phyloP scores from a whole-genome alignment of 2,113 vertebrate species.

The Petrocephalus zakoni region DNA sequence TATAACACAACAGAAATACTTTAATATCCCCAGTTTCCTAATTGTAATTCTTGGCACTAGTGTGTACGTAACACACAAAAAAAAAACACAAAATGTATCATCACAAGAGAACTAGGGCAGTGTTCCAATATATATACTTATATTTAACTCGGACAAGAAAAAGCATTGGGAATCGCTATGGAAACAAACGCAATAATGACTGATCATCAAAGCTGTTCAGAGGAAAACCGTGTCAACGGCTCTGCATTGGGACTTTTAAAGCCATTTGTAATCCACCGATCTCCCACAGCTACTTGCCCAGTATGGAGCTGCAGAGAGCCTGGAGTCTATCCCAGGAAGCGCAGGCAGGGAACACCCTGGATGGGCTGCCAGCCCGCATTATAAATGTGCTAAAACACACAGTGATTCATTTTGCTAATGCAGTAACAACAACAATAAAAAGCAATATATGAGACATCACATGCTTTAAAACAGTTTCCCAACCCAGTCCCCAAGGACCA shows the following conservation, averaged over 20 bases:
- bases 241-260: not conserved
- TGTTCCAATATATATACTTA: too few relatives aligned
- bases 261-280: not conserved
- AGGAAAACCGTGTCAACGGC: not conserved
- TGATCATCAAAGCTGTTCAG: not conserved
- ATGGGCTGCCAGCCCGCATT: not conserved
- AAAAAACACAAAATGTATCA: not conserved
- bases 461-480: not conserved
- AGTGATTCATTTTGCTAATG: not conserved
- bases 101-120: not conserved
- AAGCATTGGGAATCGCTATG: not conserved
- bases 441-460: not conserved
- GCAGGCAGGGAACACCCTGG: not conserved
- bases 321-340: not conserved
- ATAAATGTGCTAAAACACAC: not conserved
- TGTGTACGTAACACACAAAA: not conserved
- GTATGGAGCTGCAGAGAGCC: not conserved
- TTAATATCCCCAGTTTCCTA: not conserved
- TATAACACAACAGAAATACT: not conserved
- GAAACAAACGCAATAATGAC: not conserved
- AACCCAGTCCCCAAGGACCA: not conserved
- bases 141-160: not conserved
- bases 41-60: not conserved
- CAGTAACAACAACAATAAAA: not conserved
- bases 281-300: not conserved